These are phyloP conservation scores for Engraulis encrasicolus DNA, from an alignment of 2,113 vertebrate genomes.

Conservation along the genomic window DNA sequence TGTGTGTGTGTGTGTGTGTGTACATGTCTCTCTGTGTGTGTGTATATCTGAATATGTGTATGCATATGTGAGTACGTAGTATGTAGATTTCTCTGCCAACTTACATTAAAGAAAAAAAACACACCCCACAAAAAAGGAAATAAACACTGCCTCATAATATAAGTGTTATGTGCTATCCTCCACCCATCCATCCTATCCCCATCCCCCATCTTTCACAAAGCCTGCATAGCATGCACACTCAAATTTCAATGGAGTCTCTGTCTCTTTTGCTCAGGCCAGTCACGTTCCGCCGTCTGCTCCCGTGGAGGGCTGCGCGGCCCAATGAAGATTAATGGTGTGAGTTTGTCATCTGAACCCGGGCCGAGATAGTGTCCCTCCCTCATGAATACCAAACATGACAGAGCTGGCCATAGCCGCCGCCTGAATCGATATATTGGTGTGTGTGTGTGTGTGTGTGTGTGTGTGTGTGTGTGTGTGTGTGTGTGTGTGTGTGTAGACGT, in stretches of 20 bases:
- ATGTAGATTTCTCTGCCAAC: not conserved
- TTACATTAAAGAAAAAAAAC: not conserved
- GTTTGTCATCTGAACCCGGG: not conserved
- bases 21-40: no score
- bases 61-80: no score
- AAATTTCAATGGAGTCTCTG: not conserved
- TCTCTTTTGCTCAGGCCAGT: not conserved
- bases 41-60: no score
- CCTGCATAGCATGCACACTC: not conserved
- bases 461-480: no score
- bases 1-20: no score
- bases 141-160: not conserved
- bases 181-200: no score
- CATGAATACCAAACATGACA: not conserved
- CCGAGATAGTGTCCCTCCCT: not conserved
- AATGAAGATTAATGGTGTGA: not conserved
- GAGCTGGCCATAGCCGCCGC: not conserved
- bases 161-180: no score
- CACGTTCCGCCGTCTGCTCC: not conserved
- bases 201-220: not conserved
- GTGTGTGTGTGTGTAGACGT: no score
- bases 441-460: no score
- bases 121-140: not conserved
- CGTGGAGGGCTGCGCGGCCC: not conserved
- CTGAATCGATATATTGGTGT: slow-evolving; percentile 1